Evolutionary conservation across 2,113 vertebrate species (phyloP).

Genomic region (Ascaphus truei): DNA sequence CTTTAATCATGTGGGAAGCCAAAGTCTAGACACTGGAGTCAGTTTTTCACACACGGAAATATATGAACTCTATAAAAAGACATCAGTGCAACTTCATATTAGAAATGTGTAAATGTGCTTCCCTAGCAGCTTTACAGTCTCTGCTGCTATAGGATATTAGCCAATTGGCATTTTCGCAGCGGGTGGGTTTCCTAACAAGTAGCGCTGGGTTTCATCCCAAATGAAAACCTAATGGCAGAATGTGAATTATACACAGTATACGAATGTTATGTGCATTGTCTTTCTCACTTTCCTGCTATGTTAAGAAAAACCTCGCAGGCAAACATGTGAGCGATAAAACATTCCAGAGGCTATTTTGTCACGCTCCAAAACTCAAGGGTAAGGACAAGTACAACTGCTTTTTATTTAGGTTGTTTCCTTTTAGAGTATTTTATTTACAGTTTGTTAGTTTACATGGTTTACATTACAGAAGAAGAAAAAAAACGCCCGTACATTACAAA

Average conservation of each 20-base stretch:
- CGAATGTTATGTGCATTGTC: too few species aligned
- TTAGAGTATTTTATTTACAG: too few species aligned
- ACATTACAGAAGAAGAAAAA: too few species aligned
- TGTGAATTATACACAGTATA: not conserved
- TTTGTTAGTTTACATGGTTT: too few species aligned
- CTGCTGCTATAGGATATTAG: not conserved
- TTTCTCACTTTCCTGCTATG: too few species aligned
- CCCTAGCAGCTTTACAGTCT: not conserved
- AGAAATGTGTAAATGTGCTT: conserved; percentile 8
- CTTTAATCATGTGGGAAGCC: not conserved
- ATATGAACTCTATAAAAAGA: not conserved
- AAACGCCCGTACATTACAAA: too few species aligned
- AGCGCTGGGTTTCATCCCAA: not conserved
- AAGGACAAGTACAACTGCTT: too few species aligned
- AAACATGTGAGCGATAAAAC: too few species aligned
- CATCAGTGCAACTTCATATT: not conserved
- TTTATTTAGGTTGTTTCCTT: too few species aligned
- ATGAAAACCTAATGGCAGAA: not conserved
- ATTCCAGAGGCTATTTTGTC: too few species aligned
- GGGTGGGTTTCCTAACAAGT: not conserved
- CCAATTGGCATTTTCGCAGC: not conserved
- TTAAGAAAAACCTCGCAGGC: too few species aligned
- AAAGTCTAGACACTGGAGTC: conserved; percentile 11
- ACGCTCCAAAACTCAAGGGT: too few species aligned
- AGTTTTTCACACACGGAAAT: not conserved